A percentile compares a stretch with the other conserved stretches of the same genome.
Conservation (phyloP, 2,113 vertebrate species). For the Pleuronectes platessa region DNA sequence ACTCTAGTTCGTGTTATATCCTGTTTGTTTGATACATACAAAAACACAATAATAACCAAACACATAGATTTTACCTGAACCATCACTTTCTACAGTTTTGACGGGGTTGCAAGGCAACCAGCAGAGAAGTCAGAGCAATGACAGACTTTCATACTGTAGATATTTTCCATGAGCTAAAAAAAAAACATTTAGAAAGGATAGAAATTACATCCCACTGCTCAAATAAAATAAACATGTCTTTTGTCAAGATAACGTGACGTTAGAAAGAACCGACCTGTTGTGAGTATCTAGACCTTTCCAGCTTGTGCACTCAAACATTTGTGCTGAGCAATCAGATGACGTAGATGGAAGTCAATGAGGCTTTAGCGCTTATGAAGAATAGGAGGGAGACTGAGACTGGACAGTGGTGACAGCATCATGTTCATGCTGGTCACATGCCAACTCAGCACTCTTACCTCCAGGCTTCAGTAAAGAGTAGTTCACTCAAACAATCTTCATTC, state of each 20-base stretch:
- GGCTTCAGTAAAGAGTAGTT: not conserved
- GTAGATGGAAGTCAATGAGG: not conserved
- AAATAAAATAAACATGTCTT: not conserved
- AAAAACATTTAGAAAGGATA: not conserved
- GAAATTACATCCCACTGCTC: not conserved
- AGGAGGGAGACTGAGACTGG: conserved; percentile 1
- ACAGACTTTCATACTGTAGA: too few relatives aligned
- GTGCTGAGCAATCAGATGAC: not conserved
- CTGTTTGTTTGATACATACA: not conserved
- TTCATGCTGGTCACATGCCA: conserved; percentile 13
- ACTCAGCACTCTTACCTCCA: not conserved
- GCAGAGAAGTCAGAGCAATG: not conserved
- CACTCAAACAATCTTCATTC: conserved; percentile 7
- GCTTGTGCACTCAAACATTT: not conserved
- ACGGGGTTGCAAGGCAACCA: not conserved
- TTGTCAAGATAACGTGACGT: not conserved
- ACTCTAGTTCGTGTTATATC: too few relatives aligned
- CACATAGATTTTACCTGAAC: not conserved
- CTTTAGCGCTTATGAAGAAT: not conserved
- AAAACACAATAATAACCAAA: not conserved
- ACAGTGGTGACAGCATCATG: conserved; percentile 11
- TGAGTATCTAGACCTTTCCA: too few relatives aligned
- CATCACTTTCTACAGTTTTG: not conserved
- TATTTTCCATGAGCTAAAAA: too few relatives aligned
- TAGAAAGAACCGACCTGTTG: not conserved